phyloP scores from a whole-genome alignment of 2,797 vertebrate species.

The Gadopsis bispinosus region DNA sequence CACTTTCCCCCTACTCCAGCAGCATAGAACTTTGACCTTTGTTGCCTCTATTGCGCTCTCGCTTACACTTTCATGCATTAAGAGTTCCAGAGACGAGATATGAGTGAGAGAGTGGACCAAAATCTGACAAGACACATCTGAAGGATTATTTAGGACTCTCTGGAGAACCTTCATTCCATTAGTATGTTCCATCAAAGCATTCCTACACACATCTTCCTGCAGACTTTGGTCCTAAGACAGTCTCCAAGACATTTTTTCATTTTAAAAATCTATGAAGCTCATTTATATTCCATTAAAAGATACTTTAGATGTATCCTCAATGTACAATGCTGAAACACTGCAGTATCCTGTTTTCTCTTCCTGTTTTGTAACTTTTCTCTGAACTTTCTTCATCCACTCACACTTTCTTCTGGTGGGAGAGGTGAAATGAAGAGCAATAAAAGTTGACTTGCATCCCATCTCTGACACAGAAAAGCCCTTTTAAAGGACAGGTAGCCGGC shows the following conservation, averaged over 20 bases:
- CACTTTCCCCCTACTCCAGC: slow-evolving; percentile 25
- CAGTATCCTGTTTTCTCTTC: slow-evolving; percentile 11
- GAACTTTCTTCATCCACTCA: slow-evolving; percentile 7
- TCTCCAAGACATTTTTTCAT: background rate
- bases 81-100: background rate
- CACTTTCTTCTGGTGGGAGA: background rate
- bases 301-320: slow-evolving; percentile 24
- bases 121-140: slow-evolving; percentile 28
- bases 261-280: background rate
- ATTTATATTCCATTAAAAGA: slow-evolving; percentile 48
- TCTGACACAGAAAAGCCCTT: slow-evolving; percentile 29
- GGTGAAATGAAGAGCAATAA: slow-evolving; percentile 39
- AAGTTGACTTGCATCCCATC: slow-evolving; percentile 21
- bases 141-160: slow-evolving; percentile 25
- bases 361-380: slow-evolving; percentile 18
- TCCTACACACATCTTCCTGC: slow-evolving; percentile 1
- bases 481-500: slow-evolving; percentile 30
- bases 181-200: slow-evolving; percentile 5
- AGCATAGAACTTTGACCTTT: slow-evolving; percentile 26
- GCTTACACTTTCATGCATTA: slow-evolving; percentile 18
- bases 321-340: background rate
- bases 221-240: background rate
- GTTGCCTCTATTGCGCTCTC: slow-evolving; percentile 18
- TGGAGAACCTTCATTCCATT: slow-evolving; percentile 27
- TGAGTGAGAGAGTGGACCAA: slow-evolving; percentile 13